Evolutionary conservation across 1,140 invertebrate species (phyloP).

Genomic region (Melanaphis sacchari): DNA sequence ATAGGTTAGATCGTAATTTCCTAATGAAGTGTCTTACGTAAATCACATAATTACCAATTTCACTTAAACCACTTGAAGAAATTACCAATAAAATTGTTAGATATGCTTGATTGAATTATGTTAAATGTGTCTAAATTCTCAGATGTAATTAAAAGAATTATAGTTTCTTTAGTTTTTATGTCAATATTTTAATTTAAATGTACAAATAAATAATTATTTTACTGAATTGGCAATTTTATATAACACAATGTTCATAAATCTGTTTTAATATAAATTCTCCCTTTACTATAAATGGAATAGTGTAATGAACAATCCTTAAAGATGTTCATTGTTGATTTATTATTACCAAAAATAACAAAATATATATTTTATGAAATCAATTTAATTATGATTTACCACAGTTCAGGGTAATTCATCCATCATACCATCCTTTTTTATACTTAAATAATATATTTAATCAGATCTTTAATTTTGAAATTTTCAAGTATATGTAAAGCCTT

Average conservation of each 20-base stretch:
- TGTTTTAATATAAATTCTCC: neutral
- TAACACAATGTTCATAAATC: neutral
- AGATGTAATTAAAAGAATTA: neutral
- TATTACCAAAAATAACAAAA: too few relatives aligned
- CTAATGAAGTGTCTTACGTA: neutral
- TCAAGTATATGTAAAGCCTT: too few relatives aligned
- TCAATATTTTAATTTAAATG: neutral
- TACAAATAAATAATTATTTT: neutral
- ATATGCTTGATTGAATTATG: neutral
- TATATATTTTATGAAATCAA: too few relatives aligned
- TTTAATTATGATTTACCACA: too few relatives aligned
- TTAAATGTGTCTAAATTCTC: neutral
- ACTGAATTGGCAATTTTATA: neutral
- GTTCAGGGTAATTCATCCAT: too few relatives aligned
- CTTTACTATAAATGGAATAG: neutral
- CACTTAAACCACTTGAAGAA: neutral
- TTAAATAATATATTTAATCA: too few relatives aligned
- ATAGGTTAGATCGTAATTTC: neutral
- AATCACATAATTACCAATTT: neutral
- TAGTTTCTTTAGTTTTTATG: neutral
- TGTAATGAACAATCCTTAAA: neutral
- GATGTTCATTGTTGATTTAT: too few relatives aligned
- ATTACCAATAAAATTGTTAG: too few relatives aligned
- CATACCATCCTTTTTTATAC: too few relatives aligned
- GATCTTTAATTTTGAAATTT: too few relatives aligned